Evolutionary conservation across 2,797 vertebrate genomes (phyloP).

Genomic region (Hippoglossus hippoglossus): DNA sequence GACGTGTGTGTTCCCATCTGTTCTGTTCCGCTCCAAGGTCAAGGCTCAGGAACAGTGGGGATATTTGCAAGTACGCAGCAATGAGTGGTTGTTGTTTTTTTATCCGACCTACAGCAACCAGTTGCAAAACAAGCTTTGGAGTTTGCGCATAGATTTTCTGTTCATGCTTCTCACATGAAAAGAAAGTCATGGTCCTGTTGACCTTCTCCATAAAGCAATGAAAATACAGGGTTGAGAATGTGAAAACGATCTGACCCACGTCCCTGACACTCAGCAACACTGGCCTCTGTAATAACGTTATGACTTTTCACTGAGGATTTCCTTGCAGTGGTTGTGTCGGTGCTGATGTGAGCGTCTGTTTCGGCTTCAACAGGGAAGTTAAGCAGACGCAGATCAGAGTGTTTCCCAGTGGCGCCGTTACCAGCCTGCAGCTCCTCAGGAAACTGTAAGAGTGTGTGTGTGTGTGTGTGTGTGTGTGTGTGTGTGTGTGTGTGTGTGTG

Average conservation of each 20-base stretch:
- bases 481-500: slow-evolving; percentile 14
- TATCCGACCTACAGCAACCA: slow-evolving; percentile 6
- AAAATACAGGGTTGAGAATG: not conserved
- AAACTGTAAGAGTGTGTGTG: slow-evolving; percentile 64
- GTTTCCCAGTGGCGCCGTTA: slow-evolving; percentile 46
- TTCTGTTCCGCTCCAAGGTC: slow-evolving; percentile 60
- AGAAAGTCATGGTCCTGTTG: not conserved
- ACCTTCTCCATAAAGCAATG: not conserved
- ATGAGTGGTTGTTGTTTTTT: slow-evolving; percentile 6
- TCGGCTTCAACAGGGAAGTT: slow-evolving; percentile 59
- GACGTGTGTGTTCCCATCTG: slow-evolving; percentile 65
- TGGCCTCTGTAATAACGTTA: not conserved
- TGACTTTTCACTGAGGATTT: not conserved
- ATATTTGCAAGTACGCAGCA: slow-evolving; percentile 51
- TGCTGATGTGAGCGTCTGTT: slow-evolving; percentile 6
- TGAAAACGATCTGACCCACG: not conserved
- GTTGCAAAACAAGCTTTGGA: slow-evolving; percentile 12
- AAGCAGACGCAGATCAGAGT: slow-evolving; percentile 49
- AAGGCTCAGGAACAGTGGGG: slow-evolving; percentile 61
- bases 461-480: slow-evolving; percentile 27
- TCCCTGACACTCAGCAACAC: not conserved
- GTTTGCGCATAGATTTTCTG: not conserved
- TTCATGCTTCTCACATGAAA: not conserved
- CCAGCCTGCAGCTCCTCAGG: slow-evolving; percentile 53
- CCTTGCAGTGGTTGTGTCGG: not conserved